These are phyloP conservation scores for Cryptoprocta ferox DNA, from an alignment of 2,797 vertebrate genomes.

Conservation along the genomic window DNA sequence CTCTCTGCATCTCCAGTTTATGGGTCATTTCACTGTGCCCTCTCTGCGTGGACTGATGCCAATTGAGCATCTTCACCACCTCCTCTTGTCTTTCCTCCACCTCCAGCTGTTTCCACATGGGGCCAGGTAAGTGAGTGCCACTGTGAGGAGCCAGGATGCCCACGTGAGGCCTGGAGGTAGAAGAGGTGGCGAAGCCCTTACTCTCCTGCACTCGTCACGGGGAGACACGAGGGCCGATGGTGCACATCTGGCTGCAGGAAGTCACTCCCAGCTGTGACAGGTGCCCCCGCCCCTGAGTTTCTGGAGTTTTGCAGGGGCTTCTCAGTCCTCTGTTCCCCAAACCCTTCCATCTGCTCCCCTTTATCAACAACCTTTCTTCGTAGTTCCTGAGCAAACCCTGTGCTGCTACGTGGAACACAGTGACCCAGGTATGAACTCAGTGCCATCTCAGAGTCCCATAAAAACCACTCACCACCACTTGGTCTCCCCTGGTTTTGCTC, in stretches of 20 bases:
- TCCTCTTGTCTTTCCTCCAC: background rate
- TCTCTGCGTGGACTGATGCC: background rate
- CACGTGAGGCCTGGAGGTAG: accelerated
- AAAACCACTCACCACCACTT: background rate
- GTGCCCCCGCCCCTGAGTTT: background rate
- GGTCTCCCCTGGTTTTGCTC: background rate
- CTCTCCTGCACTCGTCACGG: background rate
- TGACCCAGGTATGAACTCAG: background rate
- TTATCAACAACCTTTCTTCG: background rate
- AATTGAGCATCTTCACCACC: background rate
- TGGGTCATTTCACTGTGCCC: background rate
- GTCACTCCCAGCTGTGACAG: background rate
- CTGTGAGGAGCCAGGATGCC: background rate
- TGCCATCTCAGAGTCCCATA: background rate
- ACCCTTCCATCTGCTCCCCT: background rate
- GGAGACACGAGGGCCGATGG: background rate
- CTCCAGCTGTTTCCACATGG: background rate
- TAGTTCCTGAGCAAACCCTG: background rate
- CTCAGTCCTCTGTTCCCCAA: background rate
- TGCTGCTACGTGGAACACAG: background rate
- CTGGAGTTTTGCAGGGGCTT: background rate
- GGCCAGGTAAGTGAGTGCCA: background rate
- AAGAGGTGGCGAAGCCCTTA: background rate
- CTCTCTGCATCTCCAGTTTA: background rate
- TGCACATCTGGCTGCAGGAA: background rate